Evolutionary conservation across 2,797 vertebrate genomes (phyloP), one percentile per base, ranked within the genome.

Genomic region (Sorex maritimensis): DNA sequence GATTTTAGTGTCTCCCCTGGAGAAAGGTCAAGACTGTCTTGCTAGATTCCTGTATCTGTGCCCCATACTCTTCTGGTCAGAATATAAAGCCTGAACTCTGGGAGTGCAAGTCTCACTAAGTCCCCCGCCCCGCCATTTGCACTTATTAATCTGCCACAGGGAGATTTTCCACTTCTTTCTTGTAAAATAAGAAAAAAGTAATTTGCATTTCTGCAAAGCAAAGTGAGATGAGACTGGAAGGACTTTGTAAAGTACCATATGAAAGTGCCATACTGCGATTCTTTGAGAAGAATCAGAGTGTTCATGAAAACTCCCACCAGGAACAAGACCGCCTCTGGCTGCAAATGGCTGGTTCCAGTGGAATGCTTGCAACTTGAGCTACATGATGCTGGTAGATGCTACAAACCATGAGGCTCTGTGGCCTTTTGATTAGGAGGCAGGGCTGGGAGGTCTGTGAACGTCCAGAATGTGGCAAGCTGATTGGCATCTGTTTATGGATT

Each of bases 151-250:
- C 13, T 83, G 55, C 41, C 83, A 58, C 44, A 17, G 30, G 30
- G 7, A 84, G 30, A 15, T 23, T 61, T 61, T 61, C 58, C 41
- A 14, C 81, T 83, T 69, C 73, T 46, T 75, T 41, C 24, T 46
- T 9, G 11, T 71, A 65, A 88, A 93, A 68, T 41, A 23, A 52
- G 71, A 92, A 95, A 58, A 13, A 69, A 81, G 24, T 28, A 63
- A 24, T 69, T 81, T 85, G 9, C 23, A 12, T 78, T 67, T 44
- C 1, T 46, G 34, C 79, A 9, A 67, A 11, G 28, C 1, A n/a
- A 63, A 65, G n/a, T 55, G 73, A 91, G 68, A 41, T 41, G 65
- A 79, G 49, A 86, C 1, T 67, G 11, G 77, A 24, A 74, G 23
- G 55, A 44, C 72, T 49, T 75, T 80, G 38, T 44, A 58, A 80